Conservation (phyloP, 2,888 invertebrate genomes). For the Pterobdella sp. region DNA sequence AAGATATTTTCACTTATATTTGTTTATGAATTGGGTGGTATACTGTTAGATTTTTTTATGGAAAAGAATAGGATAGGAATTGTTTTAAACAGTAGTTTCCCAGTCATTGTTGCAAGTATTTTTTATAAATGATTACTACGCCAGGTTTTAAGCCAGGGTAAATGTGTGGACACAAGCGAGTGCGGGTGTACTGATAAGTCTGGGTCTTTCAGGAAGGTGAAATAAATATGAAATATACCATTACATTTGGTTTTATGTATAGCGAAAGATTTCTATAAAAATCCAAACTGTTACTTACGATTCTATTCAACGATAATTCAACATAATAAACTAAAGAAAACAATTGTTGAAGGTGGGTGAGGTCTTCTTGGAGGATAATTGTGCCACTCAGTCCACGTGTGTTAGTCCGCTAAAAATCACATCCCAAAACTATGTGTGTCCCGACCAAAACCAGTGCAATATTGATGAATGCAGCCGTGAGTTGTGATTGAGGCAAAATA, state of each 20-base stretch:
- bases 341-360: constrained; percentile 11
- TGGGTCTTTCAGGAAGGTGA: not conserved
- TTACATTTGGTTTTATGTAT: not conserved
- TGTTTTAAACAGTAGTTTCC: no score
- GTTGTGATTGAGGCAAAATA: no score
- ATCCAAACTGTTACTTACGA: no score
- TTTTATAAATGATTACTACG: no score
- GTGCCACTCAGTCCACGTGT: not conserved
- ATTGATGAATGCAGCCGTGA: constrained; percentile 6
- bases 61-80: no score
- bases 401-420: not conserved
- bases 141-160: not conserved
- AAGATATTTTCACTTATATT: no score
- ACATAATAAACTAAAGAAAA: no score
- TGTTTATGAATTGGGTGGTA: no score
- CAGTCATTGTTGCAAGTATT: no score
- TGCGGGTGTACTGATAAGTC: constrained; percentile 12
- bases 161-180: not conserved
- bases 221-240: no score
- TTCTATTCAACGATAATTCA: no score
- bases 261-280: not conserved
- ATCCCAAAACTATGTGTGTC: not conserved
- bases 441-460: constrained; percentile 6
- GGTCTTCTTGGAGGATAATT: not conserved
- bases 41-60: no score